Evolutionary conservation across 1,140 invertebrate species (phyloP), one percentile per base, ranked within the genome.

Genomic region (Venturia canescens): DNA sequence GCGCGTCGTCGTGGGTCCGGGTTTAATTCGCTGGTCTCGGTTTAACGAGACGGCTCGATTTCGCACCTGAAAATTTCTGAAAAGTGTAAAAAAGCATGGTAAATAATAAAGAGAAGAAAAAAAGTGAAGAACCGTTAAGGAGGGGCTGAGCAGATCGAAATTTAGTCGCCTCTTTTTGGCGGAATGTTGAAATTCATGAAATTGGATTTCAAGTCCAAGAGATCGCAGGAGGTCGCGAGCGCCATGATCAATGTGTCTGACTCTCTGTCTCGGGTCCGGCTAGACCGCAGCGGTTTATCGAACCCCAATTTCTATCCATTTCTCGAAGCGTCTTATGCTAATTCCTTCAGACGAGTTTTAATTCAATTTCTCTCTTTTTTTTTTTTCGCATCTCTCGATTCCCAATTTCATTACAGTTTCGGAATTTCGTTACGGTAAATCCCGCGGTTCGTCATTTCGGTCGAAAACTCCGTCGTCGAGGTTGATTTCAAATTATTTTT

Each of bases 11-110:
- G 69, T 23, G 69, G 18, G n/a, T 38, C 69, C 50, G 16, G 3
- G 1, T 15, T 71, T 71, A 71, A 71, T 71, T 44, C 69, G 69
- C 11, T 23, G 38, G 34, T 71, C 27, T 71, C 69, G 69, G 15
- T 48, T 48, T 48, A 71, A 71, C 69, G 69, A 71, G 69, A 71
- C 38, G 69, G 69, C 38, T 71, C 69, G 69, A 71, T 71, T 71
- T 71, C 69, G 69, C 69, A 71, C 69, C 69, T 71, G n/a, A 29
- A 71, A 44, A 48, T 48, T 71, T 71, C 69, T 71, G 21, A 48
- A 44, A 23, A 71, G 27, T 13, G n/a, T 3, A 18, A 26, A 23
- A 71, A 44, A 48, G 1, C 3, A 53, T 53, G 15, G 9, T 70
- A 31, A 38, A 29, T 63, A 4, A 6, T n/a, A 16, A 34, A 70